Conservation (phyloP, 2,797 vertebrate species). For the Chelonia mydas region DNA sequence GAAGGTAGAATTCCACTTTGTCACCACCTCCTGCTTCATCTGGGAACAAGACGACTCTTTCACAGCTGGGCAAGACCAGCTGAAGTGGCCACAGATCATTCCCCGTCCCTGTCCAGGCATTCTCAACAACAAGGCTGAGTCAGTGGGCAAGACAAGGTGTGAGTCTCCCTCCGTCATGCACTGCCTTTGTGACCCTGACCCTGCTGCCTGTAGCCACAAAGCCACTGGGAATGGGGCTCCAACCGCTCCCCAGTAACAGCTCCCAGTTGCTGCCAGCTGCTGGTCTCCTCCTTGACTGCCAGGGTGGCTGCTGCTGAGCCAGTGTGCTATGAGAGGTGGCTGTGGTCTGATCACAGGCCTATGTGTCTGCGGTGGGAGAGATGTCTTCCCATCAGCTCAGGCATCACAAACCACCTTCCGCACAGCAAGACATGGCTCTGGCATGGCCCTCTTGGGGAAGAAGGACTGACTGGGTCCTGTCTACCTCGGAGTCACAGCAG, state of each 20-base stretch:
- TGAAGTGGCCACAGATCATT: neutral
- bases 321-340: too few relatives aligned
- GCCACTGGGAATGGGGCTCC: neutral
- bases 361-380: too few relatives aligned
- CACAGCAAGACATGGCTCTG: neutral
- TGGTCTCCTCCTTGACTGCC: too few relatives aligned
- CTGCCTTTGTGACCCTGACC: neutral
- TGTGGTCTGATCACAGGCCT: neutral
- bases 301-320: neutral
- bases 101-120: neutral
- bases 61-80: neutral
- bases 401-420: rapidly evolving
- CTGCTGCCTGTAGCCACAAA: neutral
- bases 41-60: neutral
- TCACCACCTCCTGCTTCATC: neutral
- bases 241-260: neutral
- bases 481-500: too few relatives aligned
- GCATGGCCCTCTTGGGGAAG: neutral
- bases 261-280: neutral
- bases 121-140: neutral
- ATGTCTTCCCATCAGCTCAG: neutral
- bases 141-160: neutral
- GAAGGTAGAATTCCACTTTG: neutral
- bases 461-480: neutral
- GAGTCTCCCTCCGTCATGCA: neutral